Conservation (phyloP, 2,888 invertebrate species). For the Bellardia pandia region DNA sequence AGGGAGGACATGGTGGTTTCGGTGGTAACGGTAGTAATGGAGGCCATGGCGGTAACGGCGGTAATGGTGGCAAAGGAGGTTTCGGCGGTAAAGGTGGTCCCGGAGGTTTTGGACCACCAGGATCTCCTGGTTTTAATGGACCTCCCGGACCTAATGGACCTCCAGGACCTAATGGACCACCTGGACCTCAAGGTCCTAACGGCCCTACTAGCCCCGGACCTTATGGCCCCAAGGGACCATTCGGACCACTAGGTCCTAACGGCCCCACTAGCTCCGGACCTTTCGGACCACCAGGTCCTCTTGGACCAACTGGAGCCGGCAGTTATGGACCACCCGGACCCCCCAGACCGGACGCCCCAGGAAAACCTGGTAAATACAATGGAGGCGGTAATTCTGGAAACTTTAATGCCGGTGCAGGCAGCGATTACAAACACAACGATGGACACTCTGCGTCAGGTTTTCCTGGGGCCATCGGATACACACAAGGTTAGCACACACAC, state of each 20-base stretch:
- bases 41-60: constrained; percentile 69
- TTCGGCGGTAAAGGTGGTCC: constrained; percentile 58
- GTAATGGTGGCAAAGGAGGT: constrained; percentile 69
- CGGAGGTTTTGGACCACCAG: constrained; percentile 75
- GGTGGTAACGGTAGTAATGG: constrained; percentile 72
- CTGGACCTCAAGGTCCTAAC: constrained; percentile 78
- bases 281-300: neutral
- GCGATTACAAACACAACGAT: constrained; percentile 68
- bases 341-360: constrained; percentile 77
- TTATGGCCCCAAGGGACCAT: neutral
- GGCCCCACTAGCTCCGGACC: neutral
- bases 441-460: constrained; percentile 78
- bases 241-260: neutral
- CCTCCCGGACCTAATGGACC: constrained; percentile 80
- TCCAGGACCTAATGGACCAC: constrained; percentile 81
- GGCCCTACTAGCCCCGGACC: neutral
- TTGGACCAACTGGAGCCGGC: neutral
- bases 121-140: constrained; percentile 83
- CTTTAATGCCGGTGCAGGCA: constrained; percentile 74
- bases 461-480: constrained; percentile 81
- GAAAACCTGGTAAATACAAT: constrained; percentile 77
- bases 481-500: constrained; percentile 80
- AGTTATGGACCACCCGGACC: constrained; percentile 83
- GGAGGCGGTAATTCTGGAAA: constrained; percentile 9
- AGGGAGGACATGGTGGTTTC: constrained; percentile 73